Evolutionary conservation across 2,888 invertebrate genomes (phyloP).

Genomic region (Caenorhabditis drosophilae): DNA sequence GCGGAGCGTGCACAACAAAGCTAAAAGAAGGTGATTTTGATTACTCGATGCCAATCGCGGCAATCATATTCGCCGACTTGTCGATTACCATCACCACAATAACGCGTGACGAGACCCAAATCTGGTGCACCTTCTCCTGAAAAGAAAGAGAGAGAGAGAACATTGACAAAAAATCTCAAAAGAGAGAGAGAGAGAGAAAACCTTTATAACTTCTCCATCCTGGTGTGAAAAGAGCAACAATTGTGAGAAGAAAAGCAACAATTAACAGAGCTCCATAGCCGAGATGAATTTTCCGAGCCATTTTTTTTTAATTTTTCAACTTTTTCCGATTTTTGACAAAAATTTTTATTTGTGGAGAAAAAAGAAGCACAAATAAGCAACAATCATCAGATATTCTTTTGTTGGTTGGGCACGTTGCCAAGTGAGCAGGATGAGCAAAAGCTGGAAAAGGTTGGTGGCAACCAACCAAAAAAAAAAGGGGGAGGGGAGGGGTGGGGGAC

Average conservation of each 20-base stretch:
- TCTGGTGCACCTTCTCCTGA: constrained; percentile 47
- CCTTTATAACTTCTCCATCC: constrained; percentile 59
- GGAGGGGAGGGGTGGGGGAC: too few relatives aligned
- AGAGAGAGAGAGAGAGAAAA: constrained; percentile 11
- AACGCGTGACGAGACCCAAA: constrained; percentile 53
- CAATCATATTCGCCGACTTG: constrained; percentile 50
- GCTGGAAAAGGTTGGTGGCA: too few relatives aligned
- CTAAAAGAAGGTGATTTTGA: too few relatives aligned
- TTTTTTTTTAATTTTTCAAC: background rate
- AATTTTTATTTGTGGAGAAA: too few relatives aligned
- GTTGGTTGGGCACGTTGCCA: too few relatives aligned
- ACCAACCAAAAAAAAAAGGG: too few relatives aligned
- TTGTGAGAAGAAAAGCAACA: constrained; percentile 49
- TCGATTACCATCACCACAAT: constrained; percentile 50
- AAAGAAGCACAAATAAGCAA: too few relatives aligned
- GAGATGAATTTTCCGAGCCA: constrained; percentile 26
- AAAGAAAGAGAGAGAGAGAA: too few relatives aligned
- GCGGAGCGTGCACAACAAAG: too few relatives aligned
- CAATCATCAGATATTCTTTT: too few relatives aligned
- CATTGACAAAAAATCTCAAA: background rate
- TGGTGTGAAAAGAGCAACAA: constrained; percentile 59
- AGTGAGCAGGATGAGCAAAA: too few relatives aligned
- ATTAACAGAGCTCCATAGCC: constrained; percentile 46
- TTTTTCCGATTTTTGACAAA: background rate
- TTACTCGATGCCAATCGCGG: constrained; percentile 47